These are phyloP conservation scores for Myanophis thanlyinensis DNA, from an alignment of 2,113 vertebrate species.

Conservation along the genomic window DNA sequence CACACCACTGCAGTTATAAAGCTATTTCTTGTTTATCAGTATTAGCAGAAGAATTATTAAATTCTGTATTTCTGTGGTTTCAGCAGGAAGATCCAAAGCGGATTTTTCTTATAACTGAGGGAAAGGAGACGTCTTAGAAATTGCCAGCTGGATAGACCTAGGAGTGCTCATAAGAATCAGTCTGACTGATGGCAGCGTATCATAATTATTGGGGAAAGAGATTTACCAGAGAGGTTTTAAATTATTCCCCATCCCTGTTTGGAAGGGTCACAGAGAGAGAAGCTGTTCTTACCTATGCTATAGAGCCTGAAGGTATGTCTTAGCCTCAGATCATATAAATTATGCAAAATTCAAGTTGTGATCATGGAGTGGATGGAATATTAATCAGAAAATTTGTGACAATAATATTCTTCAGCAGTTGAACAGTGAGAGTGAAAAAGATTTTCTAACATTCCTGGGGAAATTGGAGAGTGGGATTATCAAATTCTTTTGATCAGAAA, in stretches of 20 bases:
- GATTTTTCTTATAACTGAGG: neutral
- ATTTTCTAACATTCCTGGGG: neutral
- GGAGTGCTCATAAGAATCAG: neutral
- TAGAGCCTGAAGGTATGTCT: neutral
- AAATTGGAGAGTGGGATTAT: neutral
- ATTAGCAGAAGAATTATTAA: neutral
- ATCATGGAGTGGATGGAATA: neutral
- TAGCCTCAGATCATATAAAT: neutral
- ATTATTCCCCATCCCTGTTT: neutral
- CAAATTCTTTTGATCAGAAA: neutral
- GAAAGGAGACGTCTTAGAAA: neutral
- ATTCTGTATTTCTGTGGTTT: neutral
- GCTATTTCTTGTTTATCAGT: neutral
- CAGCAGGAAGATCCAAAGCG: neutral
- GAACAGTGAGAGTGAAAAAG: neutral
- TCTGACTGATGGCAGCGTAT: neutral
- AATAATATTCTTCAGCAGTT: neutral
- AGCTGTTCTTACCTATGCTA: neutral
- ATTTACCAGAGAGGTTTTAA: neutral
- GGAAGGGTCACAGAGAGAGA: neutral
- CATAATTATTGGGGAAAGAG: neutral
- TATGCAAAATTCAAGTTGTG: neutral
- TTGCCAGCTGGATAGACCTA: neutral
- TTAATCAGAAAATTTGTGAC: too few relatives aligned
- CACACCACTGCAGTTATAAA: neutral